These are phyloP conservation scores for Plemyria rubiginata DNA, from an alignment of 2,888 invertebrate species.

Conservation along the genomic window DNA sequence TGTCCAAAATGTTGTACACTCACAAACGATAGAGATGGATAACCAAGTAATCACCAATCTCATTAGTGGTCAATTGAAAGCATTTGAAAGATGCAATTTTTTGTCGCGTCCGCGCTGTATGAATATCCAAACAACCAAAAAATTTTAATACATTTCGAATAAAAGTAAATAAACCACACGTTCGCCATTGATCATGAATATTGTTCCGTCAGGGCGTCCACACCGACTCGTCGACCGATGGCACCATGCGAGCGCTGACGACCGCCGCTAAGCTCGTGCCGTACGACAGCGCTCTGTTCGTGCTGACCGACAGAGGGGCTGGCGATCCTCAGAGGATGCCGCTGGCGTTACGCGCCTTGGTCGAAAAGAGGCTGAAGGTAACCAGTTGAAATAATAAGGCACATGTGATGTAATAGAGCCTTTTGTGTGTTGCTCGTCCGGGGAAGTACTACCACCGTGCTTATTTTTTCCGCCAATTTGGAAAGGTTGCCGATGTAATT, in stretches of 20 bases:
- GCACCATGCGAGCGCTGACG: slow-evolving; percentile 85
- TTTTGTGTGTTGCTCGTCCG: too few species aligned
- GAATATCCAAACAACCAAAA: too few species aligned
- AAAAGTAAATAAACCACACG: too few species aligned
- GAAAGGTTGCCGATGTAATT: too few species aligned
- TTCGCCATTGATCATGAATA: neutral
- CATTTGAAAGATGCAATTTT: too few species aligned
- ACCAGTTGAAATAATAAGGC: neutral
- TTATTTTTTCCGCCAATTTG: too few species aligned
- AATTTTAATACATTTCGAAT: too few species aligned
- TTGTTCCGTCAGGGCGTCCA: slow-evolving; percentile 59
- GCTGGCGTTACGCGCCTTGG: slow-evolving; percentile 67
- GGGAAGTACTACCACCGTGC: too few species aligned
- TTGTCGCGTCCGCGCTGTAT: too few species aligned
- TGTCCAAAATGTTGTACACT: neutral
- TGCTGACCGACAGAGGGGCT: slow-evolving; percentile 84
- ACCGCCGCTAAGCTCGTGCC: slow-evolving; percentile 86
- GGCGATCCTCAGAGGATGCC: slow-evolving; percentile 76
- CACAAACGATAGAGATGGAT: neutral
- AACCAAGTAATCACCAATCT: neutral
- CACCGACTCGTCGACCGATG: slow-evolving; percentile 71
- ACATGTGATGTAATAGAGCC: too few species aligned
- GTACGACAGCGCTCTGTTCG: slow-evolving; percentile 86
- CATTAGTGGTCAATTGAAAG: neutral
- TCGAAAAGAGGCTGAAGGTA: slow-evolving; percentile 75